Base-by-base conservation (phyloP, 2,113 vertebrate species). In the Ondatra zibethicus region DNA sequence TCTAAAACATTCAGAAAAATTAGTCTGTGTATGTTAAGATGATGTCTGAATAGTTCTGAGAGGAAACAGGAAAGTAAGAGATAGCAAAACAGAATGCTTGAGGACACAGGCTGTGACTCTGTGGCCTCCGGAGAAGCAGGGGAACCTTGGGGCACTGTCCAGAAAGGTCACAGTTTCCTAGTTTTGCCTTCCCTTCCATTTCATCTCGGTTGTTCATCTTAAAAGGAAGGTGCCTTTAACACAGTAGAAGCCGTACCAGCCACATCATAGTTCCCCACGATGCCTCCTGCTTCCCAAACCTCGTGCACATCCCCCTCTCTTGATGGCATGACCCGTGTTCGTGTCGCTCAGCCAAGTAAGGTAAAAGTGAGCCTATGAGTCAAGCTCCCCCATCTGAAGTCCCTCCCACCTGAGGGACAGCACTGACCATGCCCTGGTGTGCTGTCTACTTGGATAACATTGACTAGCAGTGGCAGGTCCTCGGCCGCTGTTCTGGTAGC, bases 401-500 rank as follows among this genome's bases (percentile, higher is more conserved):
- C 27, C 92, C 55, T 47, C 17, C 10, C 55, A 65, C 16, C 50
- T 8, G 23, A 42, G n/a, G 33, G 55, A 36, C 52, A 61, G 33
- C 1, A 19, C 7, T 4, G 12, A 3, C 4, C 1, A 19, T 4
- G 16, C 68, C 5, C 2, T 16, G 19, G 27, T 17, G 63, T 2
- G 45, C 10, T 1, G 47, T 63, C 47, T 19, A 23, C 63, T 36
- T 5, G 68, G 88, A 55, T 23, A 73, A 27, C 14, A 36, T 36
- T 36, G 87, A 52, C 63, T n/a, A 76, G 94, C 70, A 75, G 72
- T 63, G 93, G 88, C 73, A 23, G 55, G 81, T 42, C 58, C 76
- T 80, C n/a, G 21, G 68, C 88, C 93, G 58, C 52, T 88, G 91
- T 93, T 89, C 82, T 29, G 55, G 63, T 68, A 19, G 87, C 88